Conservation (phyloP, 2,888 invertebrate genomes). For the Steromphala cineraria region DNA sequence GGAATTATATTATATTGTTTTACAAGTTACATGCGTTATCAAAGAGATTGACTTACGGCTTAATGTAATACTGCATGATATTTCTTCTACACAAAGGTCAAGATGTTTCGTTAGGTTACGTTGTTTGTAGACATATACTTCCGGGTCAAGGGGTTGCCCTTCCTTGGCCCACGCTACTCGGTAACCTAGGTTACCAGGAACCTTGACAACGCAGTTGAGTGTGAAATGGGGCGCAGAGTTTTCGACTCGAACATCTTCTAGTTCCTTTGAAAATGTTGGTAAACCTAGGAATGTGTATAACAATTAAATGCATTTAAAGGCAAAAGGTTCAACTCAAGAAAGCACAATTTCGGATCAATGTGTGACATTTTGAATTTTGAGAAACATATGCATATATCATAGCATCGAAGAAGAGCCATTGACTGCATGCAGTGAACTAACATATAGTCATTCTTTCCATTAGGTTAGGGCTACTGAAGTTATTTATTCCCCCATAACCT, state of each 20-base stretch:
- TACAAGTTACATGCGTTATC: no score
- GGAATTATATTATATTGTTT: no score
- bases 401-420: no score
- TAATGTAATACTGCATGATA: not conserved
- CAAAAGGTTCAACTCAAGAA: no score
- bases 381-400: no score
- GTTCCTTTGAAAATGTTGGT: not conserved
- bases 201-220: not conserved
- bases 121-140: not conserved
- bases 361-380: no score
- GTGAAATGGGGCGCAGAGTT: not conserved
- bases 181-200: not conserved
- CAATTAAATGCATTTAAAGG: no score
- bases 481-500: no score
- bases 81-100: not conserved
- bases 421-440: no score
- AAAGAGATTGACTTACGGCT: conserved; percentile 18
- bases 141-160: not conserved
- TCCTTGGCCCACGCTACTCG: not conserved
- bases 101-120: not conserved
- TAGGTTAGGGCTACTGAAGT: no score
- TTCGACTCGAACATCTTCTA: not conserved
- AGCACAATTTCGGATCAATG: no score
- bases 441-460: no score
- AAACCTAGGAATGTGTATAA: not conserved